Percentiles rank a stretch among this genome's conserved stretches.
These are phyloP conservation scores for Platycnemis pennipes DNA, from an alignment of 2,888 invertebrate species.

Conservation along the genomic window DNA sequence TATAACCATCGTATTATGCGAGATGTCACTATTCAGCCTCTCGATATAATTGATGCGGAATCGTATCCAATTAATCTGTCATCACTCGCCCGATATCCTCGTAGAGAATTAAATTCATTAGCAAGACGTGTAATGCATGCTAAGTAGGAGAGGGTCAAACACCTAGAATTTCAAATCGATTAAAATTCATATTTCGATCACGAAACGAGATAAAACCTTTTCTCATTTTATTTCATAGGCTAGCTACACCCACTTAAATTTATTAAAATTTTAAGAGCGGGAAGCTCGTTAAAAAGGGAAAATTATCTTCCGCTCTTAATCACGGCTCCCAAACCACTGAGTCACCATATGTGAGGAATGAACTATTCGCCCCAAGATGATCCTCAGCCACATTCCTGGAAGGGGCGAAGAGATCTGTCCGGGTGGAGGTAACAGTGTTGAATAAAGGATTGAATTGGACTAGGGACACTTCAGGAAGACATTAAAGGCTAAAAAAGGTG, in stretches of 20 bases:
- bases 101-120: constrained; percentile 15
- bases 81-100: not conserved
- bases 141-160: not conserved
- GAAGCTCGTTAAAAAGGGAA: not conserved
- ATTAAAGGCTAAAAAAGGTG: not conserved
- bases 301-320: not conserved
- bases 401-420: too few relatives aligned
- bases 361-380: not conserved
- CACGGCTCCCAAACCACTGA: not conserved
- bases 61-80: not conserved
- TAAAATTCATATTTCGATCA: constrained; percentile 32
- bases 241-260: not conserved
- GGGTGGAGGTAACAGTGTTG: not conserved
- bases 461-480: not conserved
- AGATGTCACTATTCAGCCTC: not conserved
- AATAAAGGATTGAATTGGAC: not conserved
- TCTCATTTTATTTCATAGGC: not conserved
- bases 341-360: not conserved
- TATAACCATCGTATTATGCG: not conserved
- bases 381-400: not conserved
- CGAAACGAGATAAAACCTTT: not conserved
- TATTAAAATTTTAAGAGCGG: not conserved
- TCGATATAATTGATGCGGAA: not conserved
- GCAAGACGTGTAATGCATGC: not conserved
- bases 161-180: not conserved